phyloP scores from a whole-genome alignment of 2,113 vertebrate species.

The Plectropomus leopardus region DNA sequence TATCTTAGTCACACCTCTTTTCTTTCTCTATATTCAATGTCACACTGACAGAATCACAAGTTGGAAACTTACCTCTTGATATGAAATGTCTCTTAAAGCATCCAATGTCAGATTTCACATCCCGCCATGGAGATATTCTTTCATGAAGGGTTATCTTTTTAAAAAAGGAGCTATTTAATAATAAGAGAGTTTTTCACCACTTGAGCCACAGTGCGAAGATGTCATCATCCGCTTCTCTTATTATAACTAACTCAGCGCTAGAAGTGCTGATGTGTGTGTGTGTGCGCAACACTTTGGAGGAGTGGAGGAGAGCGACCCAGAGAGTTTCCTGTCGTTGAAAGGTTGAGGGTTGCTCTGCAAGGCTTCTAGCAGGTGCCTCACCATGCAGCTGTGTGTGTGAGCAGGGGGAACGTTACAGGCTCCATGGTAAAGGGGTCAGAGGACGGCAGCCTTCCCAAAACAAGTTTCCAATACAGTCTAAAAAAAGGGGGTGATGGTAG shows the following conservation, averaged over 20 bases:
- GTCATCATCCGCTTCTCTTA: slow-evolving; percentile 65
- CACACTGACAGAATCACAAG: background rate
- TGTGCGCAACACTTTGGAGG: slow-evolving; percentile 24
- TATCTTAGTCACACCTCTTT: background rate
- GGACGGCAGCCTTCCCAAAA: slow-evolving; percentile 64
- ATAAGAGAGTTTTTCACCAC: slow-evolving; percentile 10
- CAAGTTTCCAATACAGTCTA: slow-evolving; percentile 69
- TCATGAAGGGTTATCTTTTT: background rate
- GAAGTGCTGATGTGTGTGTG: slow-evolving; percentile 33
- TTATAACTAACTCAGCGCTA: slow-evolving; percentile 38
- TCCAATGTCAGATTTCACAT: slow-evolving; percentile 62
- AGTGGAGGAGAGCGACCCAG: slow-evolving; percentile 64
- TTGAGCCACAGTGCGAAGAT: slow-evolving; percentile 47
- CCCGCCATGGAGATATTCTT: slow-evolving; percentile 46
- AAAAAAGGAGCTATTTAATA: slow-evolving; percentile 4
- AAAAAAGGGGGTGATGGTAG: slow-evolving; percentile 7
- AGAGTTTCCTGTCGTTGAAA: slow-evolving; percentile 86
- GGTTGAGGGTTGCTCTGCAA: slow-evolving; percentile 75
- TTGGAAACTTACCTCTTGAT: slow-evolving; percentile 65
- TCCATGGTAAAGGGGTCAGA: slow-evolving; percentile 75
- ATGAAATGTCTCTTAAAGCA: slow-evolving; percentile 35
- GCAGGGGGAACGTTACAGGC: slow-evolving; percentile 65
- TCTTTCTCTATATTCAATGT: background rate
- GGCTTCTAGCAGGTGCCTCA: slow-evolving; percentile 78
- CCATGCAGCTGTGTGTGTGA: slow-evolving; percentile 75